Evolutionary conservation across 2,888 invertebrate species (phyloP).

Genomic region (Seira ritae): DNA sequence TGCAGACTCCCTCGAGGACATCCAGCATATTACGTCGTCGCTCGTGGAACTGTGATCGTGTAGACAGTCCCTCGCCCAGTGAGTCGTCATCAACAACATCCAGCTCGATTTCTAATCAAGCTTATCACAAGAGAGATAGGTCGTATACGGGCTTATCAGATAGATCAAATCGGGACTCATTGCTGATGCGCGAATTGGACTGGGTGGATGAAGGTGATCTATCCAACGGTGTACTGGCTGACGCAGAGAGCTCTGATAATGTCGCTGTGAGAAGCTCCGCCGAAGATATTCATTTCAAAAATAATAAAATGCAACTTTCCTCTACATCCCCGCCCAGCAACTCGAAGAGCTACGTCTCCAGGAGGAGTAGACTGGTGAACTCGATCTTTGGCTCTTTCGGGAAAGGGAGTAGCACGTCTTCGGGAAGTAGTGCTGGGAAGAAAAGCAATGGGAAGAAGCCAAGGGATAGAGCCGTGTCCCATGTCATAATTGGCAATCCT

Average conservation of each 20-base stretch:
- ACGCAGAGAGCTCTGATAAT: conserved; percentile 73
- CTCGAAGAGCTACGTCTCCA: conserved; percentile 35
- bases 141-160: conserved; percentile 26
- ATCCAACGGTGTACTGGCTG: conserved; percentile 72
- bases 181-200: conserved; percentile 7
- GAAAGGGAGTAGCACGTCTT: conserved; percentile 72
- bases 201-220: conserved; percentile 72
- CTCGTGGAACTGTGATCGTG: conserved; percentile 71
- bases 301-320: background rate
- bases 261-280: conserved; percentile 64
- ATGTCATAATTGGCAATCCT: background rate
- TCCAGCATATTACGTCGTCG: conserved; percentile 58
- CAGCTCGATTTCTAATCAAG: conserved; percentile 43
- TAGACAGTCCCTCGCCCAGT: conserved; percentile 64
- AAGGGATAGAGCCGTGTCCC: background rate
- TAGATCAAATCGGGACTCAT: conserved; percentile 13
- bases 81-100: conserved; percentile 68
- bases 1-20: background rate
- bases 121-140: conserved; percentile 33
- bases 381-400: conserved; percentile 75
- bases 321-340: conserved; percentile 2
- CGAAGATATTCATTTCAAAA: conserved; percentile 59
- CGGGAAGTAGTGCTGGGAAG: background rate
- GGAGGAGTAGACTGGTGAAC: conserved; percentile 53
- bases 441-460: background rate